Evolutionary conservation across 2,888 invertebrate genomes (phyloP).

Genomic region (Sipunculus nudus): DNA sequence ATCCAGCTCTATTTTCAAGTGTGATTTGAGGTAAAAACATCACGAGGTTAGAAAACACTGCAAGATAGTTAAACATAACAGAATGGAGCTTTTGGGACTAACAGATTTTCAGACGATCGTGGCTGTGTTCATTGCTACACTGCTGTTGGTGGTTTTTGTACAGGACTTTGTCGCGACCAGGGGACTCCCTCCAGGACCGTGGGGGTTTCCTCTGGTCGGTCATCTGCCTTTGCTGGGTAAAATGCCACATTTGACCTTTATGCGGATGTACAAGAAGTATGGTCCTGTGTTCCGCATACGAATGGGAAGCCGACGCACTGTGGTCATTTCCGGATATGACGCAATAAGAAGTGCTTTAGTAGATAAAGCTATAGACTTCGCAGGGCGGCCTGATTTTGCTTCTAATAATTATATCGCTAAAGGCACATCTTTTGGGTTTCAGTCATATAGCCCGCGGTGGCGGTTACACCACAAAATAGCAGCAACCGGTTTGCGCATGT

Average conservation of each 20-base stretch:
- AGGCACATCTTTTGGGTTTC: constrained; percentile 58
- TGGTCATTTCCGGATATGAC: constrained; percentile 51
- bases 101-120: too few relatives aligned
- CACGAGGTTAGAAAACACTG: too few relatives aligned
- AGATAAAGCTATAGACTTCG: constrained; percentile 52
- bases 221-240: constrained; percentile 48
- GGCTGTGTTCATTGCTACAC: too few relatives aligned
- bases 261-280: constrained; percentile 45
- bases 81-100: too few relatives aligned
- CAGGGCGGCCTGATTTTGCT: constrained; percentile 56
- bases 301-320: constrained; percentile 50
- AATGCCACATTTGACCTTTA: constrained; percentile 51
- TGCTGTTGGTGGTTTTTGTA: too few relatives aligned
- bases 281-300: constrained; percentile 55
- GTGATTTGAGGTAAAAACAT: too few relatives aligned
- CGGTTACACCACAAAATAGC: constrained; percentile 52
- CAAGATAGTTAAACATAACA: too few relatives aligned
- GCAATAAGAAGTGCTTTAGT: constrained; percentile 48
- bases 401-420: constrained; percentile 54
- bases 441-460: constrained; percentile 52
- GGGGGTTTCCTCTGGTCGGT: constrained; percentile 54
- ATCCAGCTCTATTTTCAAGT: too few relatives aligned
- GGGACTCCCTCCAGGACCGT: constrained; percentile 59
- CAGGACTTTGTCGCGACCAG: too few relatives aligned
- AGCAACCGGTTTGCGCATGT: constrained; percentile 46